phyloP scores from a whole-genome alignment of 2,888 invertebrate genomes.

The Protophormia terraenovae region DNA sequence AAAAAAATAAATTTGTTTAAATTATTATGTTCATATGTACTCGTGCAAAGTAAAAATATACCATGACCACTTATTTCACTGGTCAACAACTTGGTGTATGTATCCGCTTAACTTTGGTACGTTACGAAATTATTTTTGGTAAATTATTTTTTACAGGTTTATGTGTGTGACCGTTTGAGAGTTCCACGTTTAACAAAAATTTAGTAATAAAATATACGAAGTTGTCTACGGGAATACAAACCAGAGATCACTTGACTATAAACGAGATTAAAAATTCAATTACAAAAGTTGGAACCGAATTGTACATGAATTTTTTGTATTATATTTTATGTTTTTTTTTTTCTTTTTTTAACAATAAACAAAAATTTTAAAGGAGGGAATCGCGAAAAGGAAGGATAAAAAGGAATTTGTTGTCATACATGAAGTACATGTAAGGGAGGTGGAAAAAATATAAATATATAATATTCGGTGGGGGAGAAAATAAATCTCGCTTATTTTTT shows the following conservation, averaged over 20 bases:
- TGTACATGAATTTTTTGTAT: conserved; percentile 69
- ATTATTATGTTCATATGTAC: background rate
- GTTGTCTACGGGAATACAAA: conserved; percentile 74
- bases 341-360: background rate
- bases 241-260: conserved; percentile 81
- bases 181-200: conserved; percentile 57
- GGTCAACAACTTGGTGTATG: conserved; percentile 41
- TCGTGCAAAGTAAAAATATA: background rate
- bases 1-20: conserved; percentile 25
- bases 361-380: background rate
- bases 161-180: background rate
- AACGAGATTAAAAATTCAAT: conserved; percentile 81
- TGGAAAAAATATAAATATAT: background rate
- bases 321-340: conserved; percentile 13
- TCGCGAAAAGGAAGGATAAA: background rate
- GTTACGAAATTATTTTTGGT: conserved; percentile 20
- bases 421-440: conserved; percentile 5
- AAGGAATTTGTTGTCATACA: conserved; percentile 12
- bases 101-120: conserved; percentile 1
- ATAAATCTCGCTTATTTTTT: no score
- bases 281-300: conserved; percentile 78
- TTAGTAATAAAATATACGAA: conserved; percentile 76
- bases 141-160: background rate
- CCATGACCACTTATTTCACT: conserved; percentile 48
- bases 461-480: background rate